Percentiles rank a stretch among this genome's conserved stretches.
phyloP scores from a whole-genome alignment of 2,888 invertebrate species.

The Lasioglossum calceatum region DNA sequence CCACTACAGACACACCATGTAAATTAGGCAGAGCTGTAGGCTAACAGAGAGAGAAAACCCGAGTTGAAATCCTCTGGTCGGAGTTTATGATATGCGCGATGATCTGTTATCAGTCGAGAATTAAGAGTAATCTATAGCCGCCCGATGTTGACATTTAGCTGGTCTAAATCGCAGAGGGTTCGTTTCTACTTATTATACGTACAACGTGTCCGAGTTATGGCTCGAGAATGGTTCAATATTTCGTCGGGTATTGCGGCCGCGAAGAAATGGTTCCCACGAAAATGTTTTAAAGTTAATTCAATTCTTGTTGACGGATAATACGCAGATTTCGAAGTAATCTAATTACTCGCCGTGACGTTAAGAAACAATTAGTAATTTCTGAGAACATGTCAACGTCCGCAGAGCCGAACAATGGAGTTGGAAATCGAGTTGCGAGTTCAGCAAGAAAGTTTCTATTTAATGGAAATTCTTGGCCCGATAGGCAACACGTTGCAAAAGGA shows the following conservation, averaged over 20 bases:
- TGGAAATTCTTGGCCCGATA: background rate
- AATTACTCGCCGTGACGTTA: background rate
- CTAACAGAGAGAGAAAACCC: constrained; percentile 37
- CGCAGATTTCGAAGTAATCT: background rate
- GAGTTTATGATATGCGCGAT: constrained; percentile 48
- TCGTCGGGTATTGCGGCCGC: background rate
- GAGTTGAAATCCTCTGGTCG: constrained; percentile 45
- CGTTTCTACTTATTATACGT: constrained; percentile 73
- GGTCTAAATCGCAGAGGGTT: constrained; percentile 79
- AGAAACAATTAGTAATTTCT: background rate
- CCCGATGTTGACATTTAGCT: constrained; percentile 80
- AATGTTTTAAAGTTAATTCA: background rate
- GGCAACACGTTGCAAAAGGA: background rate
- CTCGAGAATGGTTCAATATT: background rate
- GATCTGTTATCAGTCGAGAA: constrained; percentile 60
- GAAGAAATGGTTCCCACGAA: background rate
- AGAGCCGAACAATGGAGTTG: background rate
- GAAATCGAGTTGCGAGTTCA: background rate
- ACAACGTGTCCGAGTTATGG: constrained; percentile 25
- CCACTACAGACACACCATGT: constrained; percentile 46
- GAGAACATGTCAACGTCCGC: background rate
- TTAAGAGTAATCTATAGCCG: constrained; percentile 66
- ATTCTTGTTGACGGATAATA: background rate
- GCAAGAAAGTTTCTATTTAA: background rate
- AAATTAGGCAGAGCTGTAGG: constrained; percentile 66